Conservation (phyloP, 1,140 invertebrate species). For the Bombus consobrinus region DNA sequence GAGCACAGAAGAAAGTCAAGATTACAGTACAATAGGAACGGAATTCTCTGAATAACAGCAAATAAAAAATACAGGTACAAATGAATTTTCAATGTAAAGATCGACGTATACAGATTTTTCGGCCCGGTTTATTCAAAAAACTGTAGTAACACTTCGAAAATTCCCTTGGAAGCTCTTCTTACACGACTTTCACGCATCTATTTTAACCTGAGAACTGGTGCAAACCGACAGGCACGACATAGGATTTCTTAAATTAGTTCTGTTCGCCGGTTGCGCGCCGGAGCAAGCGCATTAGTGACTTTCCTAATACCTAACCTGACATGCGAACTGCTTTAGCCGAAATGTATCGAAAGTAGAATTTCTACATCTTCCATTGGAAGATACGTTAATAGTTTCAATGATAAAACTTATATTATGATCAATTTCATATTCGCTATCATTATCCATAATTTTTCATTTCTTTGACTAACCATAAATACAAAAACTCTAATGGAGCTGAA, state of each 20-base stretch:
- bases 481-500: no score
- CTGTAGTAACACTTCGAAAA: constrained; percentile 35
- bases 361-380: not conserved
- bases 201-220: constrained; percentile 81
- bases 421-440: no score
- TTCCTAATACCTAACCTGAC: constrained; percentile 33
- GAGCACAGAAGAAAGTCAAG: not conserved
- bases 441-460: no score
- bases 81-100: not conserved
- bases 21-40: no score
- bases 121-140: not conserved
- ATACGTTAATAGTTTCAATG: not conserved
- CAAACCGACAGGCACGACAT: constrained; percentile 76
- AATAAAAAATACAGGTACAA: not conserved
- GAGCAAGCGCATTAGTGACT: constrained; percentile 60
- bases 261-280: constrained; percentile 68
- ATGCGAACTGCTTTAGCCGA: not conserved
- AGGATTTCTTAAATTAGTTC: constrained; percentile 82
- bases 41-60: not conserved
- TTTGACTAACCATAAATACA: no score
- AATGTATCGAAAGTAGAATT: constrained; percentile 4
- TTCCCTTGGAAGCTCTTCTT: constrained; percentile 19
- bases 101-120: not conserved
- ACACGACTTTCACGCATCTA: constrained; percentile 79
- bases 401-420: no score